These are phyloP conservation scores for Aeoliscus strigatus DNA, from an alignment of 2,797 vertebrate genomes.

Conservation along the genomic window DNA sequence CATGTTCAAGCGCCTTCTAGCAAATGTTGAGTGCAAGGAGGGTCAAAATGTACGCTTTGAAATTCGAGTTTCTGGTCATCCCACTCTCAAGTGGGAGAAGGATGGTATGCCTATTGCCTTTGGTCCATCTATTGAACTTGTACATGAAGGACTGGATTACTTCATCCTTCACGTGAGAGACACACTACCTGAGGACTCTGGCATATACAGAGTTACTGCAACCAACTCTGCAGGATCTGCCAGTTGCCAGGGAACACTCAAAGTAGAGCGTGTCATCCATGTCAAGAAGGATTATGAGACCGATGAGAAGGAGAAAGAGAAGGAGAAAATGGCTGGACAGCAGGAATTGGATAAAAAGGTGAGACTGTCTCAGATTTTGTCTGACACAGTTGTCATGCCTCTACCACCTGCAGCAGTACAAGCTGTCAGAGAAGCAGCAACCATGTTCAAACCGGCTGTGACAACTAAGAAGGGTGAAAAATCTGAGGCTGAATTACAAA, in stretches of 20 bases:
- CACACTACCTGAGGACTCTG: constrained; percentile 92
- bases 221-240: constrained; percentile 97
- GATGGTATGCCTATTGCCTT: constrained; percentile 88
- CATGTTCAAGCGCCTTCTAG: constrained; percentile 97
- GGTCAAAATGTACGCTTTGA: constrained; percentile 93
- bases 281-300: constrained; percentile 85
- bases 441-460: constrained; percentile 92
- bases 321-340: constrained; percentile 64
- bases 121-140: constrained; percentile 90
- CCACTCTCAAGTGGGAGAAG: constrained; percentile 93
- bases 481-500: constrained; percentile 85
- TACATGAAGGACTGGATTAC: constrained; percentile 97
- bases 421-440: constrained; percentile 89
- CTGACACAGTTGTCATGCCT: constrained; percentile 82
- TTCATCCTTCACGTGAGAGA: constrained; percentile 92
- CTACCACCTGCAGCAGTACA: constrained; percentile 88
- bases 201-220: constrained; percentile 93
- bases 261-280: constrained; percentile 86
- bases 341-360: constrained; percentile 90
- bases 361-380: constrained; percentile 89
- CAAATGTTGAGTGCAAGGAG: constrained; percentile 93
- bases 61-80: constrained; percentile 92
- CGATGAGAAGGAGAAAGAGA: constrained; percentile 76
- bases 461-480: constrained; percentile 86
- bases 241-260: constrained; percentile 92